Percentiles rank a stretch among this genome's conserved stretches.
phyloP scores from a whole-genome alignment of 2,113 vertebrate species.

The Microtus montanus region DNA sequence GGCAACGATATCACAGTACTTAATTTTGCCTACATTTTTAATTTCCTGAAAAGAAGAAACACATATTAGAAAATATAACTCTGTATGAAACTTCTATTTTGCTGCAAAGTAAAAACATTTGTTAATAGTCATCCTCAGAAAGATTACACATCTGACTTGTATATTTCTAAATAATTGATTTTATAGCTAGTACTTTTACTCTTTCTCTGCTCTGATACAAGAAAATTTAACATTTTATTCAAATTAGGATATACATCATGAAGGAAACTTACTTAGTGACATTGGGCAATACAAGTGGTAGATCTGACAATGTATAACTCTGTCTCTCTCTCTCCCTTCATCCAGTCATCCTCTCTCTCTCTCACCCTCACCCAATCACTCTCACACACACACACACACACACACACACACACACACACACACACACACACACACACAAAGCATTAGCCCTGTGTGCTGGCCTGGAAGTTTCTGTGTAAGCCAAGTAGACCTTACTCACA shows the following conservation, averaged over 20 bases:
- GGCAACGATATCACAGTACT: background rate
- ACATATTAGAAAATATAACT: background rate
- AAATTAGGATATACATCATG: fast-evolving
- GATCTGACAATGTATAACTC: background rate
- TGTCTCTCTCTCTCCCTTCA: background rate
- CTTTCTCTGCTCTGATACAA: background rate
- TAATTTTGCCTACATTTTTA: background rate
- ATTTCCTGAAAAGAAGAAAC: background rate
- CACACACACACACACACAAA: background rate
- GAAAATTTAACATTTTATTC: background rate
- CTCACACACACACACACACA: no score
- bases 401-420: background rate
- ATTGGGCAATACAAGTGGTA: background rate
- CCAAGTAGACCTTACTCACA: background rate
- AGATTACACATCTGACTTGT: background rate
- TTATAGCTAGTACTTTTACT: background rate
- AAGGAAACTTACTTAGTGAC: background rate
- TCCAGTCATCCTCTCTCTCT: no score
- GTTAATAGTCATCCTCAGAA: background rate
- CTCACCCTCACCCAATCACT: background rate
- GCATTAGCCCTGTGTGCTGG: background rate
- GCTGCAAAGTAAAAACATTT: background rate
- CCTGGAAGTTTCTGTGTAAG: background rate
- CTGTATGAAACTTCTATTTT: background rate
- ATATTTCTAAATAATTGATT: background rate